Percentiles rank a stretch among this genome's conserved stretches.
Evolutionary conservation across 2,888 invertebrate genomes (phyloP).

Genomic region (Shargacucullia verbasci): DNA sequence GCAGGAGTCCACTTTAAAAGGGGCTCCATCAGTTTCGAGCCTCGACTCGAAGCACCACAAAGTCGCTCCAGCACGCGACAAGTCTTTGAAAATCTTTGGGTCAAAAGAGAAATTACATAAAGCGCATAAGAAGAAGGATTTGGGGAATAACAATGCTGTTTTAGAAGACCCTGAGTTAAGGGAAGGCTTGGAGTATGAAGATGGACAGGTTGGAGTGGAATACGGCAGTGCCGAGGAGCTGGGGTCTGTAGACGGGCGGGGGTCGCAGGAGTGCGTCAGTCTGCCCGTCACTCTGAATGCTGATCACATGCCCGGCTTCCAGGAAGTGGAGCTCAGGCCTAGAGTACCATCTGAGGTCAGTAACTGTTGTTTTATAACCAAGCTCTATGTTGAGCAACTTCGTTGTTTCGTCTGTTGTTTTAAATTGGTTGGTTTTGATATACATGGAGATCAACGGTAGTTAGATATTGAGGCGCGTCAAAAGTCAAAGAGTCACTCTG

Average conservation of each 20-base stretch:
- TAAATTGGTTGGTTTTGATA: background rate
- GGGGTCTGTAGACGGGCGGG: constrained; percentile 80
- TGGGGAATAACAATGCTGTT: constrained; percentile 85
- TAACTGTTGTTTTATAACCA: constrained; percentile 22
- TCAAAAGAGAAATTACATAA: constrained; percentile 88
- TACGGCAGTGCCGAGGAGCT: constrained; percentile 85
- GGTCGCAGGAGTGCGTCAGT: constrained; percentile 85
- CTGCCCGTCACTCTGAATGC: constrained; percentile 84
- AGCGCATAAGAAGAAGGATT: constrained; percentile 82
- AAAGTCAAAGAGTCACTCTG: constrained; percentile 29
- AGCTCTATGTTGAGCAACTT: background rate
- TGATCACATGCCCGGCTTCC: constrained; percentile 85
- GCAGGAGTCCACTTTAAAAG: constrained; percentile 87
- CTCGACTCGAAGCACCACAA: constrained; percentile 90
- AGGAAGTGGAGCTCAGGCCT: constrained; percentile 83
- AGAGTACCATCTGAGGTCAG: constrained; percentile 84
- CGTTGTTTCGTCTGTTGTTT: constrained; percentile 1
- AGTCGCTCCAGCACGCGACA: constrained; percentile 84
- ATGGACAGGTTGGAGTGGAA: constrained; percentile 73
- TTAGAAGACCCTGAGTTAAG: constrained; percentile 84
- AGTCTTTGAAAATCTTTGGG: constrained; percentile 85
- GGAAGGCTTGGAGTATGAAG: constrained; percentile 79
- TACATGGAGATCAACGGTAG: constrained; percentile 12
- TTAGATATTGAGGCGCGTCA: constrained; percentile 28
- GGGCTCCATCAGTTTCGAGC: constrained; percentile 91